Evolutionary conservation across 2,888 invertebrate species (phyloP).

Genomic region (Eulithis testata): DNA sequence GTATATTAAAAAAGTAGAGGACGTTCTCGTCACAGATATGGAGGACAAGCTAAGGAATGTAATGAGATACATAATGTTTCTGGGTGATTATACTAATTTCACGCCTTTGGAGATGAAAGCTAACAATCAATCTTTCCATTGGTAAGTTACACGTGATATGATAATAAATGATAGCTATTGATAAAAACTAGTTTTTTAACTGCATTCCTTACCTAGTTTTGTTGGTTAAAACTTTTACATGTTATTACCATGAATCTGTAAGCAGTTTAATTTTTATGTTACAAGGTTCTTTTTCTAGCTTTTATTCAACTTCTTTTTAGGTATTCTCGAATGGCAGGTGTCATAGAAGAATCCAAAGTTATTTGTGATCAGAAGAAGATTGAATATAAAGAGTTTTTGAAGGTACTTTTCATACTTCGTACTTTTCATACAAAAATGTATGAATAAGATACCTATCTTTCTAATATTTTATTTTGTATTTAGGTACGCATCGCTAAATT

Average conservation of each 20-base stretch:
- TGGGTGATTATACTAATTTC: conserved; percentile 92
- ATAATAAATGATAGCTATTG: too few species aligned
- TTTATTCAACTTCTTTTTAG: conserved; percentile 57
- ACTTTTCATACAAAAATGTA: too few species aligned
- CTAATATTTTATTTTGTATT: conserved; percentile 9
- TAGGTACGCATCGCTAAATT: conserved; percentile 90
- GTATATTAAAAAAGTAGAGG: conserved; percentile 90
- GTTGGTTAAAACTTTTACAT: too few species aligned
- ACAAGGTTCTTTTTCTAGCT: too few species aligned
- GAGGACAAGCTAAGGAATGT: conserved; percentile 89
- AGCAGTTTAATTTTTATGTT: too few species aligned
- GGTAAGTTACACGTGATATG: conserved; percentile 71
- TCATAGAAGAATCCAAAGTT: conserved; percentile 92
- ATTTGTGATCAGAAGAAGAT: conserved; percentile 92
- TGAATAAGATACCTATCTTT: background rate
- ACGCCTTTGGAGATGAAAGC: conserved; percentile 94
- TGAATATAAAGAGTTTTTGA: conserved; percentile 93
- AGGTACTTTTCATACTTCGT: conserved; percentile 59
- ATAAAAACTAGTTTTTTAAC: too few species aligned
- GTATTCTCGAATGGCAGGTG: conserved; percentile 91
- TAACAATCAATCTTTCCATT: conserved; percentile 94
- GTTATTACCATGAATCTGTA: too few species aligned
- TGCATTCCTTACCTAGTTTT: too few species aligned
- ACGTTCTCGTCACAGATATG: conserved; percentile 88
- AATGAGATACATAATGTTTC: conserved; percentile 90